Percentiles rank a stretch among this genome's conserved stretches.
Evolutionary conservation across 2,797 vertebrate species (phyloP).

Genomic region (Malurus splendens): DNA sequence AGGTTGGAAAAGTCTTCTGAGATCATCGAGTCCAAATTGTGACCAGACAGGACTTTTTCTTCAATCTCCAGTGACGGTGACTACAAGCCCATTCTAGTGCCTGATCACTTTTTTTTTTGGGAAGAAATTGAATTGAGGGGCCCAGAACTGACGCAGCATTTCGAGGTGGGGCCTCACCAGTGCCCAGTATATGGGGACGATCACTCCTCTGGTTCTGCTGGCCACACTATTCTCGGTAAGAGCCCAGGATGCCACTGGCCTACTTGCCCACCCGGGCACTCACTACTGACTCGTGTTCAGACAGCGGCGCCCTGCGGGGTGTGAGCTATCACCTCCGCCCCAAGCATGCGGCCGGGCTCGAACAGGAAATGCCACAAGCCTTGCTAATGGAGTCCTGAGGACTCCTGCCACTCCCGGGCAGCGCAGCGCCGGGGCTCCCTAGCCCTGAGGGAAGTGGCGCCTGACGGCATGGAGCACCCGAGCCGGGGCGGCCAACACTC

Average conservation of each 20-base stretch:
- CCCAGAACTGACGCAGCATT: not conserved
- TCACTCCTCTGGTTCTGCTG: not conserved
- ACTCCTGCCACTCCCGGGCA: not conserved
- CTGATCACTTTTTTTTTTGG: not conserved
- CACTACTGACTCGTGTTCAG: not conserved
- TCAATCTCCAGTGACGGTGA: not conserved
- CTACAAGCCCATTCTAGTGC: not conserved
- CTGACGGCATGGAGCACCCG: not conserved
- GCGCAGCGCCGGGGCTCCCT: not conserved
- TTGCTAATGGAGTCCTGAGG: slow-evolving; percentile 4
- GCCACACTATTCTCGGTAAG: not conserved
- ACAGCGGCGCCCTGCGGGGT: not conserved
- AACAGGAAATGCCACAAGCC: slow-evolving; percentile 34
- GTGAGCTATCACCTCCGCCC: not conserved
- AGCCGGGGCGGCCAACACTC: not conserved
- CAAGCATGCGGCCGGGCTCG: not conserved
- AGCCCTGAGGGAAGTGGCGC: not conserved
- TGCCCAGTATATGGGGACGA: not conserved
- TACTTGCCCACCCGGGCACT: not conserved
- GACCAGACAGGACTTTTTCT: not conserved
- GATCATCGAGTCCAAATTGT: not conserved
- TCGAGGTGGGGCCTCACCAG: not conserved
- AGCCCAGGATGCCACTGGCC: not conserved
- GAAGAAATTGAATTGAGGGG: not conserved
- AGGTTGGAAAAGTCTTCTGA: not conserved